These are phyloP conservation scores for Cartodere bifasciata DNA, from an alignment of 2,888 invertebrate genomes.

Conservation along the genomic window DNA sequence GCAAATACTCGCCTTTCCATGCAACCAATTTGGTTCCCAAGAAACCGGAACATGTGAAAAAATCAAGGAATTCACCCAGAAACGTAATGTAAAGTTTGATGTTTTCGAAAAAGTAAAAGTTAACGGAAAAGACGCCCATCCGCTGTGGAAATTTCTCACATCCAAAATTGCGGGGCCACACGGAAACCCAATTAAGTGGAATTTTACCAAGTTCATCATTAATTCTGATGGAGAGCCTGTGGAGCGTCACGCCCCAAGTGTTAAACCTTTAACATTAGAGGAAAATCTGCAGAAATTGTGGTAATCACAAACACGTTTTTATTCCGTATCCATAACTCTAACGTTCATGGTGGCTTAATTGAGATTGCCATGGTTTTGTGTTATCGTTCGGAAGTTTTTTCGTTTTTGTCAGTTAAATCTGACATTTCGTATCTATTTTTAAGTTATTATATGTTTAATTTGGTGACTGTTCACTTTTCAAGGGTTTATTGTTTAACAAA, in stretches of 20 bases:
- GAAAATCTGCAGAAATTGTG: conserved; percentile 29
- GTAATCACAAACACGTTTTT: too few relatives aligned
- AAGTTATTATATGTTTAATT: too few relatives aligned
- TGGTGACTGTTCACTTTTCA: too few relatives aligned
- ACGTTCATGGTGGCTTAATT: too few relatives aligned
- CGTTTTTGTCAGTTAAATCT: too few relatives aligned
- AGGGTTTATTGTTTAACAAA: too few relatives aligned
- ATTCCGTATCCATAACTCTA: too few relatives aligned
- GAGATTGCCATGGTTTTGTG: too few relatives aligned
- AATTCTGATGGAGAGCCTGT: conserved; percentile 58
- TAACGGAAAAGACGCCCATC: conserved; percentile 50
- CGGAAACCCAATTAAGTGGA: conserved; percentile 69
- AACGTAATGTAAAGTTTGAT: conserved; percentile 55
- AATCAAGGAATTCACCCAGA: conserved; percentile 48
- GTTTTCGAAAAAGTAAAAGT: conserved; percentile 61
- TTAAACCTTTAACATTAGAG: conserved; percentile 27
- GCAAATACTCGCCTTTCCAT: conserved; percentile 71
- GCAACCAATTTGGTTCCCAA: conserved; percentile 70
- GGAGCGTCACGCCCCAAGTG: conserved; percentile 43
- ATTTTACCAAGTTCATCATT: conserved; percentile 76
- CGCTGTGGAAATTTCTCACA: conserved; percentile 55
- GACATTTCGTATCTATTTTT: too few relatives aligned
- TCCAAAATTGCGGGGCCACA: conserved; percentile 37
- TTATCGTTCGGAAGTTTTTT: too few relatives aligned
- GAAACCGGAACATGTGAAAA: conserved; percentile 52